Percentiles rank a stretch among this genome's conserved stretches.
phyloP scores from a whole-genome alignment of 2,113 vertebrate genomes.

The Corythornis vintsioides region DNA sequence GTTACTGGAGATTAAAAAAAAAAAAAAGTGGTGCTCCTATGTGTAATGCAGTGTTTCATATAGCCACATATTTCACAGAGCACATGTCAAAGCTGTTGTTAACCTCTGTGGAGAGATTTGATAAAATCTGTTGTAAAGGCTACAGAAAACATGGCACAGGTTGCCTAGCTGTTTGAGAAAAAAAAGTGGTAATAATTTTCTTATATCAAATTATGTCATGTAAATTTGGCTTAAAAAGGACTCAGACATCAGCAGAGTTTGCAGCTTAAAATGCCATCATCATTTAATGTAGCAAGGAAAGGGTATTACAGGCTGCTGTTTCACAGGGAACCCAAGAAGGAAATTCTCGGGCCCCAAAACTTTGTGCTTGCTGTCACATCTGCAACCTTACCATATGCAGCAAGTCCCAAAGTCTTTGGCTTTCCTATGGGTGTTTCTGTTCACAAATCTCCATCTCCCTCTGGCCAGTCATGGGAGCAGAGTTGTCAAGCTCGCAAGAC shows the following conservation, averaged over 20 bases:
- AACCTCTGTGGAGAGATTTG: background rate
- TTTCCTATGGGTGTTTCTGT: background rate
- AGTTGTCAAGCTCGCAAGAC: background rate
- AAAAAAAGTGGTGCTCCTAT: background rate
- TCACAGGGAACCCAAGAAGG: rapidly evolving
- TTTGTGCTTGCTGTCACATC: background rate
- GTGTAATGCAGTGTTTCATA: background rate
- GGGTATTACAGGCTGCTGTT: rapidly evolving
- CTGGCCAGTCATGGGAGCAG: background rate
- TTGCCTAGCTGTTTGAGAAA: background rate
- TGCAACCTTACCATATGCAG: background rate
- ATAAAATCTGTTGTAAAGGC: background rate
- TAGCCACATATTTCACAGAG: background rate
- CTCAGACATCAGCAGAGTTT: background rate
- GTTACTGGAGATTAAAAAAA: background rate
- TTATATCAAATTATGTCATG: too few species aligned
- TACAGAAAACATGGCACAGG: background rate
- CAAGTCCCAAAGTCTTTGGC: background rate
- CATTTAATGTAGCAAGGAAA: background rate
- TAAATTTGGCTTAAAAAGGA: background rate
- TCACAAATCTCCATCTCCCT: background rate
- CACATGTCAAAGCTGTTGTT: background rate
- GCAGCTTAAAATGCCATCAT: background rate
- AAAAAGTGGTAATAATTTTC: too few species aligned
- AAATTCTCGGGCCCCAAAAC: background rate